phyloP scores from a whole-genome alignment of 1,140 invertebrate species.

The Diploscapter pachys region DNA sequence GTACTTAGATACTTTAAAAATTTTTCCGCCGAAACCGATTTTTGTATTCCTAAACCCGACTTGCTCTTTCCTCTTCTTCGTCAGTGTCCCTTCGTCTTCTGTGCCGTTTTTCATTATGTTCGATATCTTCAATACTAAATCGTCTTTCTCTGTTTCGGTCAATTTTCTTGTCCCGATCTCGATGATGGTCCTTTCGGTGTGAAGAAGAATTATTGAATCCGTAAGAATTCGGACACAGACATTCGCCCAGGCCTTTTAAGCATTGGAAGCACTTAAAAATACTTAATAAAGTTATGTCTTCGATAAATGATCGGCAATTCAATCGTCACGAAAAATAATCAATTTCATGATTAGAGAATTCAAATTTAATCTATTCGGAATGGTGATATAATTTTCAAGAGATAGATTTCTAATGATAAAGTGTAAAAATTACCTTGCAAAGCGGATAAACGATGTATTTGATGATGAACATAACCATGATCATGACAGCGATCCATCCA shows the following conservation, averaged over 20 bases:
- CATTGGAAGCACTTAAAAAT: neutral
- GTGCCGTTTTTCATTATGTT: neutral
- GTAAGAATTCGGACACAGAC: neutral
- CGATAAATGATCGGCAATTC: no score
- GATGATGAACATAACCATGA: slow-evolving; percentile 5
- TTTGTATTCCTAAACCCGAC: no score
- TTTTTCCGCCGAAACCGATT: no score
- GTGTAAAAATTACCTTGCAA: neutral
- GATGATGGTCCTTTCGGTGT: neutral
- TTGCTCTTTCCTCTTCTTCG: neutral
- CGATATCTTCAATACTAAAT: neutral
- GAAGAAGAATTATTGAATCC: neutral
- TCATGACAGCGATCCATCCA: neutral
- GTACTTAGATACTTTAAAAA: no score
- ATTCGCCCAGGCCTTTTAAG: neutral
- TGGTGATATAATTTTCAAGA: no score
- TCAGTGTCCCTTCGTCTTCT: neutral
- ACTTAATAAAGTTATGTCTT: no score
- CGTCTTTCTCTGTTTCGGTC: neutral
- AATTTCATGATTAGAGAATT: no score
- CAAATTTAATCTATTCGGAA: no score
- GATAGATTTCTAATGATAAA: no score
- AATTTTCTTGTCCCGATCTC: neutral
- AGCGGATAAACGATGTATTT: slow-evolving; percentile 3
- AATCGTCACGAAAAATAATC: no score